Evolutionary conservation across 1,140 invertebrate species (phyloP).

Genomic region (Chironomus striatipennis): DNA sequence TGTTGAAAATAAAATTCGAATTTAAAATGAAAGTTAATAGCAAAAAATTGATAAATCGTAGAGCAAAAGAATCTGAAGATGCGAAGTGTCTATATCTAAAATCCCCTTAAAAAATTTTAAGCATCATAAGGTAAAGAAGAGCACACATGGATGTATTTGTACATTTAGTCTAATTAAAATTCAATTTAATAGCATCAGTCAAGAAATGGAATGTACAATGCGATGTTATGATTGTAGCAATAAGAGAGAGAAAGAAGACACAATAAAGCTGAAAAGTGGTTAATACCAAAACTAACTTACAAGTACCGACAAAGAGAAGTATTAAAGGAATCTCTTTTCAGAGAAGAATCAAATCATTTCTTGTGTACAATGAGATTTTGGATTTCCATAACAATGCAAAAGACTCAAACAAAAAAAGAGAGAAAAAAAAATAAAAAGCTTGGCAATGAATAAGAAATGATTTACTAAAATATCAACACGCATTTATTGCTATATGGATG

Average conservation of each 20-base stretch:
- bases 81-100: too few species aligned
- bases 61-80: too few species aligned
- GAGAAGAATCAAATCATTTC: conserved; percentile 16
- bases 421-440: too few species aligned
- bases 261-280: conserved; percentile 5
- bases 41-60: too few species aligned
- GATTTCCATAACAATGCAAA: conserved; percentile 21
- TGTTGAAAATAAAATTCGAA: too few species aligned
- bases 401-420: background rate
- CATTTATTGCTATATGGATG: background rate
- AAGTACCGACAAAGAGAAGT: conserved; percentile 19
- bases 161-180: conserved; percentile 23
- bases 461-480: conserved; percentile 3
- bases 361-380: background rate
- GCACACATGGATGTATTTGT: too few species aligned
- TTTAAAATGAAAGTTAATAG: too few species aligned
- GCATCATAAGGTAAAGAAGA: background rate
- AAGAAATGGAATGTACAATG: background rate
- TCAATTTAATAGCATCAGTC: background rate
- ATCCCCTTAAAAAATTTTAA: too few species aligned
- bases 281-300: background rate
- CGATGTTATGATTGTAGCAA: background rate
- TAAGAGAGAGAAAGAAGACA: background rate
- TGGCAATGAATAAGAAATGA: conserved; percentile 7
- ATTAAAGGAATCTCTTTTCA: conserved; percentile 13